phyloP scores from a whole-genome alignment of 2,113 vertebrate species.

The Indicator maculatus region DNA sequence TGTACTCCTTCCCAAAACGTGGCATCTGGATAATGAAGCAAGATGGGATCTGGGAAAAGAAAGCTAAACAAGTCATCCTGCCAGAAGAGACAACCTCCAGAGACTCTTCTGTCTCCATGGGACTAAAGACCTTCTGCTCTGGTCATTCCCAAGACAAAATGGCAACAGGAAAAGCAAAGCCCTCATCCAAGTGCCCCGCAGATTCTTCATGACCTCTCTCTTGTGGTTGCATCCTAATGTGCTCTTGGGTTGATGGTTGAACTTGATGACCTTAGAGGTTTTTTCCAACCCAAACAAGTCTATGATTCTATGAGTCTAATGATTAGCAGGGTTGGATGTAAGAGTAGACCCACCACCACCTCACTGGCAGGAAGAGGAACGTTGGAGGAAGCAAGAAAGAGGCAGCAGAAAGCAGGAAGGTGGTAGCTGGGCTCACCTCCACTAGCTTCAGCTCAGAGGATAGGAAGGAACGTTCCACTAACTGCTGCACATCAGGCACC shows the following conservation, averaged over 20 bases:
- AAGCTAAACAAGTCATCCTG: not conserved
- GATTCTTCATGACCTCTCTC: not conserved
- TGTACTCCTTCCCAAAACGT: slow-evolving; percentile 91
- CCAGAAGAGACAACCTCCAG: not conserved
- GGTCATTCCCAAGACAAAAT: not conserved
- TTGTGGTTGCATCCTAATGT: not conserved
- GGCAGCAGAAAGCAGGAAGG: not conserved
- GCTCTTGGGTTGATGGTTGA: no score
- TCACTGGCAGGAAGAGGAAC: not conserved
- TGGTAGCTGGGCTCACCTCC: slow-evolving; percentile 74
- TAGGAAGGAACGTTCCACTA: slow-evolving; percentile 88
- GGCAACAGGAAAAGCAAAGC: not conserved
- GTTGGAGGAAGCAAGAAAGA: not conserved
- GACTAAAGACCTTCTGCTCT: not conserved
- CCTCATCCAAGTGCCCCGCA: not conserved
- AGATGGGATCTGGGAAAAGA: slow-evolving; percentile 79
- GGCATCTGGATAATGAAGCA: slow-evolving; percentile 94
- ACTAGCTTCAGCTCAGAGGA: slow-evolving; percentile 81
- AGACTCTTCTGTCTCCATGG: not conserved
- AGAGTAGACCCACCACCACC: not conserved
- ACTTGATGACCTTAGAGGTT: no score
- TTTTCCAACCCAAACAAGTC: no score
- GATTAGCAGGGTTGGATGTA: not conserved
- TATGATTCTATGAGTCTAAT: not conserved
- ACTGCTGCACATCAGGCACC: slow-evolving; percentile 87